A percentile compares a stretch with the other conserved stretches of the same genome.
phyloP scores from a whole-genome alignment of 30 jellyfish, hydroid and myxozoan species.

The Hydra vulgaris region DNA sequence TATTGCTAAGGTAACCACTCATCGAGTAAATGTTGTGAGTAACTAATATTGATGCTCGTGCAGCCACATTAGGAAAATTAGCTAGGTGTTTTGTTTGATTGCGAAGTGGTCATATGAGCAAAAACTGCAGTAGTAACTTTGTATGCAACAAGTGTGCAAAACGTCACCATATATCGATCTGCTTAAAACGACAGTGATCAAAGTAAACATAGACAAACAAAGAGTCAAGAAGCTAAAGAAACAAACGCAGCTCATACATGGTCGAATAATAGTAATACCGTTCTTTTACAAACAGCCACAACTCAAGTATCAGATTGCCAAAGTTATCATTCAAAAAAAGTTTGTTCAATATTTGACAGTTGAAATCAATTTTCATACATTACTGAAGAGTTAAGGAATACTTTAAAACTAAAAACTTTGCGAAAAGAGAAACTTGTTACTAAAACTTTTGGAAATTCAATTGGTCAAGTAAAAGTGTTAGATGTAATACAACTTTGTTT shows the following conservation, averaged over 20 bases:
- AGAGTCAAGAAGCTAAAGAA: background rate
- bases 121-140: background rate
- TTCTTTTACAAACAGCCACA: background rate
- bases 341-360: background rate
- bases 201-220: background rate
- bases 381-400: background rate
- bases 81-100: background rate
- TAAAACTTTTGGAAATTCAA: background rate
- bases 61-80: background rate
- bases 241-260: background rate
- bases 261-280: background rate
- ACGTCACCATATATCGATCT: background rate
- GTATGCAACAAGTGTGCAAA: background rate
- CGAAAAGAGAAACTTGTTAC: background rate
- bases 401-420: background rate
- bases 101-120: no score
- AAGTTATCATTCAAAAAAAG: background rate
- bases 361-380: background rate
- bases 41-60: background rate
- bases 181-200: background rate
- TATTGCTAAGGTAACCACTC: background rate
- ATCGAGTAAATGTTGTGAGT: background rate
- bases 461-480: background rate
- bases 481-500: background rate
- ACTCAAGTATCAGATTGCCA: background rate